A percentile compares a stretch with the other conserved stretches of the same genome.
Evolutionary conservation across 2,888 invertebrate species (phyloP).

Genomic region (Allygus modestus): DNA sequence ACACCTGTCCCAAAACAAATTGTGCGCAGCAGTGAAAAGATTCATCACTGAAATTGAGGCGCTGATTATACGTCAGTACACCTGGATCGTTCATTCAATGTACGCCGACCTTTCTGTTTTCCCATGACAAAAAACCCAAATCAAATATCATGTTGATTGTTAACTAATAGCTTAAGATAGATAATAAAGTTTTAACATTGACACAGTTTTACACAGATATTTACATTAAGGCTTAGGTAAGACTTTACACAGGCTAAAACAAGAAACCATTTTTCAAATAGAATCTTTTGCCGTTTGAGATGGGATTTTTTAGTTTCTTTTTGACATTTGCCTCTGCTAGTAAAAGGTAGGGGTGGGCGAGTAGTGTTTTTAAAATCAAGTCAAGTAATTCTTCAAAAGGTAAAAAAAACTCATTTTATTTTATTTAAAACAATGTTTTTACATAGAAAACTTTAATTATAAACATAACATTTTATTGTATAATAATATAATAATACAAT

Average conservation of each 20-base stretch:
- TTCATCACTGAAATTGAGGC: slow-evolving; percentile 30
- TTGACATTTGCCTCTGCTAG: too few species aligned
- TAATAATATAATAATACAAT: too few species aligned
- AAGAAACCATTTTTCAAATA: background rate
- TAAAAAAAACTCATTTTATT: too few species aligned
- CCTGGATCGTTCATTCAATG: slow-evolving; percentile 32
- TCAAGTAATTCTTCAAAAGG: too few species aligned
- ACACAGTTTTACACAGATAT: slow-evolving; percentile 19
- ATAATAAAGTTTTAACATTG: background rate
- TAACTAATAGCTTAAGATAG: background rate
- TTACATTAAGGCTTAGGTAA: background rate
- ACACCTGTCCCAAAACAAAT: slow-evolving; percentile 52
- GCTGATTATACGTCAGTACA: background rate
- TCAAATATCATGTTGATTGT: background rate
- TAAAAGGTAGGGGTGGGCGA: too few species aligned
- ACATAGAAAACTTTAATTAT: too few species aligned
- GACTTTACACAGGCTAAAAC: background rate
- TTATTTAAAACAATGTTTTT: too few species aligned
- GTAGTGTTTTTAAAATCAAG: too few species aligned
- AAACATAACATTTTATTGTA: too few species aligned
- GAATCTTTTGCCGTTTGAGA: background rate
- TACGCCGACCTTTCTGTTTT: background rate
- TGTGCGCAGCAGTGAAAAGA: slow-evolving; percentile 42
- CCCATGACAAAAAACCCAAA: background rate
- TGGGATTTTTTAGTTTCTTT: too few species aligned